Base-by-base conservation (phyloP, 2,113 vertebrate species). In the Phalacrocorax brasilianus region DNA sequence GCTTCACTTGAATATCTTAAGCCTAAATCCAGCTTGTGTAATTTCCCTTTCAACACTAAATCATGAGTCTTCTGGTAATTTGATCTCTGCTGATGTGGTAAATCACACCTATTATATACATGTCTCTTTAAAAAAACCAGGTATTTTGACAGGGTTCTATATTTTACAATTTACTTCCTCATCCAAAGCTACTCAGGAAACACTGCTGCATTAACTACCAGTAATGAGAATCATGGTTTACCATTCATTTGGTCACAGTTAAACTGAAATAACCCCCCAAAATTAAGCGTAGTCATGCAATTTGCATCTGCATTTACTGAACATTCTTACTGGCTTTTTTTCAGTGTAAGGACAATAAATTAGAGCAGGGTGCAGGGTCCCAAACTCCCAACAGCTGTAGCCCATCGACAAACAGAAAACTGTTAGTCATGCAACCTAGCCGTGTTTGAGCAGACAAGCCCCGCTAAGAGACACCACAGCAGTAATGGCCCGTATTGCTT, bases 391-490 rank as follows among this genome's bases (percentile, higher is more conserved):
- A 14, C 50, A 66, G 49, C 76, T 74, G 56, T 67, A 61, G 20
- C 66, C 16, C 44, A 72, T 56, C 18, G 44, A 65, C 66, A 71
- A 47, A 40, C 0, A 80, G 72, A 80, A 67, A 89, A 47, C 47
- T 49, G 9, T 47, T 14, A 59, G 30, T 30, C 16, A 27, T 13
- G 62, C 67, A 61, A 72, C 26, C 27, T 78, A 38, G 63, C 52
- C 0, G 0, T 18, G 12, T 26, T 62, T 35, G 50, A 84, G 53
- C 28, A 2, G 4, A 50, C 44, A 83, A 72, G 45, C 21, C 11
- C n/a, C 47, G 49, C 47, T 35, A 88, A 47, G 45, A 76, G 28
- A 59, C 40, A 72, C 27, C 59, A 56, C 30, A 66, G 67, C 45
- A 66, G 30, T 9, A 62, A 45, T 13, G 50, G 62, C 44, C 62